Evolutionary conservation across 2,797 vertebrate species (phyloP).

Genomic region (Naso thynnoides): DNA sequence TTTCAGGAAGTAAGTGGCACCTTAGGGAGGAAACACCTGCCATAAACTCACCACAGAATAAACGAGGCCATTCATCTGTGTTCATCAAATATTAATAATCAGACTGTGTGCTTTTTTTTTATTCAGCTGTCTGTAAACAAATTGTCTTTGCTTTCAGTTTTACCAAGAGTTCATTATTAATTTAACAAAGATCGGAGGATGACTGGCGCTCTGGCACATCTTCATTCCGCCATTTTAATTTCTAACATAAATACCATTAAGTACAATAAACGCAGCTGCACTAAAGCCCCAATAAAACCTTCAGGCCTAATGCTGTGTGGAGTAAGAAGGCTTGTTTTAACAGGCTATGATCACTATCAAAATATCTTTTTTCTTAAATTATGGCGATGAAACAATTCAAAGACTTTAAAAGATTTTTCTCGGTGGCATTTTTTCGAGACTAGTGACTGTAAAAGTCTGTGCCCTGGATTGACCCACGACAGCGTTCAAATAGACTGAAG

Average conservation of each 20-base stretch:
- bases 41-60: not conserved
- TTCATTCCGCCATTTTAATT: no score
- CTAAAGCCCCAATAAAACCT: no score
- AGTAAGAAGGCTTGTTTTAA: no score
- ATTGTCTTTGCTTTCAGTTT: not conserved
- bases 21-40: conserved; percentile 1
- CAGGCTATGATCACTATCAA: no score
- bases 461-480: no score
- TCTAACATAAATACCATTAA: not conserved
- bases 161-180: not conserved
- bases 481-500: not conserved
- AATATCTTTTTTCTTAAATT: not conserved
- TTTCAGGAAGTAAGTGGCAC: conserved; percentile 4
- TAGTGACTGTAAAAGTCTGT: not conserved
- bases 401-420: no score
- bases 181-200: no score
- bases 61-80: not conserved
- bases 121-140: not conserved
- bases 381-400: not conserved
- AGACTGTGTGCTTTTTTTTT: not conserved
- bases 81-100: no score
- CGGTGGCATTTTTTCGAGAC: not conserved
- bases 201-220: not conserved
- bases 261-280: not conserved
- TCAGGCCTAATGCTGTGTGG: no score